phyloP scores from a whole-genome alignment of 2,113 vertebrate species.

The Camelus bactrianus region DNA sequence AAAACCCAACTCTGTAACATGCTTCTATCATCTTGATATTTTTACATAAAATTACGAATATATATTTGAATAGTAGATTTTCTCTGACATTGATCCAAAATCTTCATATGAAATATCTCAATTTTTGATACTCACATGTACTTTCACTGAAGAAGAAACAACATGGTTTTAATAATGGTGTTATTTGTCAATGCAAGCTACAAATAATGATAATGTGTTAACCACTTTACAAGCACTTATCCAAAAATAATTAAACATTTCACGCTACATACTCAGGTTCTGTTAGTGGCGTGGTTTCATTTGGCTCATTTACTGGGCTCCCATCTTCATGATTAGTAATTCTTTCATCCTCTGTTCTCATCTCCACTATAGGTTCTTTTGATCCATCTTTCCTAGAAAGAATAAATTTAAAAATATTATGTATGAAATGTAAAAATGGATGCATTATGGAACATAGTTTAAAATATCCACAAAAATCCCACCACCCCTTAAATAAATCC shows the following conservation, averaged over 20 bases:
- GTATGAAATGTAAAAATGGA: neutral
- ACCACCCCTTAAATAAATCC: neutral
- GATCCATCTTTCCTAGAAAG: constrained; percentile 93
- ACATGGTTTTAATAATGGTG: neutral
- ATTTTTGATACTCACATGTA: neutral
- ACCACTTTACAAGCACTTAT: neutral
- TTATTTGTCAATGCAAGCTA: constrained; percentile 81
- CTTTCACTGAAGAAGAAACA: neutral
- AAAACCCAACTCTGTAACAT: neutral
- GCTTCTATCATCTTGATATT: neutral
- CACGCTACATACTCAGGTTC: constrained; percentile 91
- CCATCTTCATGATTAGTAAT: constrained; percentile 92
- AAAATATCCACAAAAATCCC: neutral
- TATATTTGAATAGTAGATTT: neutral
- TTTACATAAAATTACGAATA: neutral
- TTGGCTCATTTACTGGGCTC: constrained; percentile 93
- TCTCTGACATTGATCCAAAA: neutral
- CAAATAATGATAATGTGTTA: neutral
- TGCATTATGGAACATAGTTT: neutral
- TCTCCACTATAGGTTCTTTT: constrained; percentile 94
- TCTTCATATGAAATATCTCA: neutral
- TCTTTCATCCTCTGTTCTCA: constrained; percentile 94
- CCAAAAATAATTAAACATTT: neutral
- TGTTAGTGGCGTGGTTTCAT: constrained; percentile 95
- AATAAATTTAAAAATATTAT: neutral